A percentile compares a stretch with the other conserved stretches of the same genome.
These are phyloP conservation scores for Acronicta aceris DNA, from an alignment of 2,888 invertebrate genomes.

Conservation along the genomic window DNA sequence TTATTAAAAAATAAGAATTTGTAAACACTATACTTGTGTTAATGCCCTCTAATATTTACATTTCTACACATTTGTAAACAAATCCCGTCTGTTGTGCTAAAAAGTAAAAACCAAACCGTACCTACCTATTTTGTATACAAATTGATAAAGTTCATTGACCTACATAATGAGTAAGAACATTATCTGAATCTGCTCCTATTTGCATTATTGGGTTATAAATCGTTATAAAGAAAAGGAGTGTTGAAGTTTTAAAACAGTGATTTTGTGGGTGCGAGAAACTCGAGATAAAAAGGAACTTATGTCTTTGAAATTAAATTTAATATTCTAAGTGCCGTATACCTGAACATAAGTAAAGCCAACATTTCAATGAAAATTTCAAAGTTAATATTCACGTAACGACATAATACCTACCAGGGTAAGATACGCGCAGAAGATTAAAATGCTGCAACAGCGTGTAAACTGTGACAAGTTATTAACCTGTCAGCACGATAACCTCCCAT, in stretches of 20 bases:
- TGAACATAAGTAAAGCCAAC: too few relatives aligned
- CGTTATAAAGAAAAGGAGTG: constrained; percentile 9
- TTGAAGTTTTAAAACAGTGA: background rate
- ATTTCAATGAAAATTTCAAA: background rate
- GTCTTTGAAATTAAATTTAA: too few relatives aligned
- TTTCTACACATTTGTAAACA: constrained; percentile 21
- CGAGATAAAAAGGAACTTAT: too few relatives aligned
- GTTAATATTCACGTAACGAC: constrained; percentile 3
- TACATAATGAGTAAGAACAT: constrained; percentile 29
- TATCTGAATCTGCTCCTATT: constrained; percentile 25
- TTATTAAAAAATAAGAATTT: background rate
- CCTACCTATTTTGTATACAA: constrained; percentile 46
- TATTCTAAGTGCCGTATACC: too few relatives aligned
- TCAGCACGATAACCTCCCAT: constrained; percentile 40
- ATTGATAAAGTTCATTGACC: constrained; percentile 54
- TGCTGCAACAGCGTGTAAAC: constrained; percentile 39
- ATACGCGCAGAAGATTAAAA: constrained; percentile 17
- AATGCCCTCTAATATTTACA: constrained; percentile 22
- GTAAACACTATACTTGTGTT: constrained; percentile 4
- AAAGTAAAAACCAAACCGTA: constrained; percentile 21
- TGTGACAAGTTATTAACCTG: constrained; percentile 43
- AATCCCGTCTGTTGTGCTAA: constrained; percentile 23
- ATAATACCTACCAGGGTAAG: constrained; percentile 3
- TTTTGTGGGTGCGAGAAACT: background rate
- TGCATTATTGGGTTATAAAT: constrained; percentile 36